Base-by-base conservation (phyloP, 2,797 vertebrate genomes). In the Tolypeutes matacus region DNA sequence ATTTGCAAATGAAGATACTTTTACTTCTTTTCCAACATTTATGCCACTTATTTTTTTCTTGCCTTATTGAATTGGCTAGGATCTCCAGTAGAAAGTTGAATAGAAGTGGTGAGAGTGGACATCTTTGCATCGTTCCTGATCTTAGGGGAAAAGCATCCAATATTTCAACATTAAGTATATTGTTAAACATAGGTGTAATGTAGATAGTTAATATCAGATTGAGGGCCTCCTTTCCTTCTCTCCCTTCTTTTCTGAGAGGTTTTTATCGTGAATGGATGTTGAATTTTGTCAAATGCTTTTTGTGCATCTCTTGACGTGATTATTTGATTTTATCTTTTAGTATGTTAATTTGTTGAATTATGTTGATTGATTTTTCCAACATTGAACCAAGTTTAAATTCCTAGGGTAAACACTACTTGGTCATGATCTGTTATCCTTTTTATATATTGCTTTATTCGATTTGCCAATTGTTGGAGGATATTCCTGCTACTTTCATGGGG, bases 101-200 rank as follows among this genome's bases (percentile, higher is more conserved):
- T 87, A 78, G 73, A 64, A n/a, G 31, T 87, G 23, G 23, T 78
- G 73, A 72, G 31, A 58, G 27, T 62, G 31, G 70, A 53, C 62
- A 72, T 83, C 5, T 91, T 93, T 60, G n/a, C 60, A n/a, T 93
- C 87, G 2, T 90, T 91, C n/a, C 46, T 87, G 23, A 78, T 90
- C 20, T 90, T 95, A 78, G 42, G 20, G 18, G 53, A 25, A 86
- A 82, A 62, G 9, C 5, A 25, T 77, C 34, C 49, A 90, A 0
- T 83, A 84, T 87, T 94, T 86, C 1, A 69, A 10, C 18, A n/a
- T 77, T 64, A 72, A 53, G 88, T 86, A 81, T 51, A 2, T 83
- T 80, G 18, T 92, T 89, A 78, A 14, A 20, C 89, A 58, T 69
- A n/a, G 84, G 31, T 91, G 31, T 78, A 73, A 17, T 76, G 2